Base-by-base conservation (phyloP, 2,888 invertebrate species). In the Blera fallax region DNA sequence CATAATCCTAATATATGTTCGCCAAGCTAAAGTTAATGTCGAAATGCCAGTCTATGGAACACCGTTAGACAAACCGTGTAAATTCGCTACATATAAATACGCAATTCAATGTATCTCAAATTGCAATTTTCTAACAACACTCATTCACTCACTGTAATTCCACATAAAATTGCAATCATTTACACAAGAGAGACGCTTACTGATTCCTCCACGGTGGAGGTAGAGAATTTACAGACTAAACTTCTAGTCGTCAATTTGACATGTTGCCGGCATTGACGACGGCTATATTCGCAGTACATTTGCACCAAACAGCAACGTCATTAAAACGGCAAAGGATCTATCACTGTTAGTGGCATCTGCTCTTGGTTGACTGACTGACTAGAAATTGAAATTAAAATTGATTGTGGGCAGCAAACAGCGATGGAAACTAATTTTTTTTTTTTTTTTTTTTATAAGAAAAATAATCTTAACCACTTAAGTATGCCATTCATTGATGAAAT, bases 101-200 rank as follows among this genome's bases (percentile, higher is more conserved):
- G 32, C 18, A 29, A 7, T 37, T 32, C 7, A 24, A 58, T 79
- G 32, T 72, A 69, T 69, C 69, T 70, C 56, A 32, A 64, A 67
- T 37, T 74, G 56, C 64, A 70, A 64, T 56, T 69, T 76, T 56
- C 29, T 24, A 69, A 76, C 76, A 81, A 50, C 81, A 81, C 73
- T 64, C 64, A 37, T 56, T 72, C 72, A 72, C 56, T 80, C 65
- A 73, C 50, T 52, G 74, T 74, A 80, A 80, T 80, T 67, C 67
- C 80, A 73, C 32, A 64, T 70, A 43, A 76, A 81, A 81, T 81
- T 81, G 81, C 76, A 76, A 76, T 76, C 81, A 76, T 76, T 76
- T 69, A 74, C 76, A 81, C 69, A 37, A 69, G 54, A 69, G 54
- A 29, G 29, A 43, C 27, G 54, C 67, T 58, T 27, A 52, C 43